These are phyloP conservation scores for Tridacna crocea DNA, from an alignment of 2,888 invertebrate species.

Conservation along the genomic window DNA sequence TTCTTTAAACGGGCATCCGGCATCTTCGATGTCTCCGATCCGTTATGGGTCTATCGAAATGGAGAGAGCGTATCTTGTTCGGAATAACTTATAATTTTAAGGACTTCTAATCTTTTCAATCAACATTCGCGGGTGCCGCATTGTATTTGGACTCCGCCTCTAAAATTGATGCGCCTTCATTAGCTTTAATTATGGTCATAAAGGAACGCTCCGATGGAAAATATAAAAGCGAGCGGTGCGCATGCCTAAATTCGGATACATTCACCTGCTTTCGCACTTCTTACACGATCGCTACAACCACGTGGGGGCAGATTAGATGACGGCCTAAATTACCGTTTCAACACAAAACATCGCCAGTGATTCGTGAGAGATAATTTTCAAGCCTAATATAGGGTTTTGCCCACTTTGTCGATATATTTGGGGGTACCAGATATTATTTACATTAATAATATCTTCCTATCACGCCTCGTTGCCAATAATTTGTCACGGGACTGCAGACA, in stretches of 20 bases:
- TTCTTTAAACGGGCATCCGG: slow-evolving; percentile 16
- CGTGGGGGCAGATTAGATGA: slow-evolving; percentile 47
- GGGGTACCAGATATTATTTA: slow-evolving; percentile 50
- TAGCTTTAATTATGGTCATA: slow-evolving; percentile 64
- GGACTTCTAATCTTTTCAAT: slow-evolving; percentile 61
- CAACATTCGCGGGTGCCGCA: slow-evolving; percentile 57
- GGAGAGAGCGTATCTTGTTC: slow-evolving; percentile 34
- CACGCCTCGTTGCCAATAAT: slow-evolving; percentile 53
- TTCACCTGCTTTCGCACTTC: slow-evolving; percentile 63
- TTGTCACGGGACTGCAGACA: slow-evolving; percentile 46
- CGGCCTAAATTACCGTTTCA: slow-evolving; percentile 54
- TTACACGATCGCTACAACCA: slow-evolving; percentile 27
- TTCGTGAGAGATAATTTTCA: slow-evolving; percentile 24
- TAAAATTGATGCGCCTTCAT: slow-evolving; percentile 56
- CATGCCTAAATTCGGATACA: slow-evolving; percentile 58
- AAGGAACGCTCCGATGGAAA: slow-evolving; percentile 50
- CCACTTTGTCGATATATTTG: slow-evolving; percentile 3
- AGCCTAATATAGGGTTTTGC: slow-evolving; percentile 10
- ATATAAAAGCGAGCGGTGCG: slow-evolving; percentile 57
- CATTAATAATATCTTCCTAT: slow-evolving; percentile 45
- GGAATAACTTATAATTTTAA: slow-evolving; percentile 58
- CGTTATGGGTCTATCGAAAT: slow-evolving; percentile 35
- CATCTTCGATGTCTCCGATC: slow-evolving; percentile 25
- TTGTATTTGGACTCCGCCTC: slow-evolving; percentile 58
- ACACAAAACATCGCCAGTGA: slow-evolving; percentile 23